These are phyloP conservation scores for Harlomillsia oculata DNA, from an alignment of 1,140 invertebrate genomes.

Conservation along the genomic window DNA sequence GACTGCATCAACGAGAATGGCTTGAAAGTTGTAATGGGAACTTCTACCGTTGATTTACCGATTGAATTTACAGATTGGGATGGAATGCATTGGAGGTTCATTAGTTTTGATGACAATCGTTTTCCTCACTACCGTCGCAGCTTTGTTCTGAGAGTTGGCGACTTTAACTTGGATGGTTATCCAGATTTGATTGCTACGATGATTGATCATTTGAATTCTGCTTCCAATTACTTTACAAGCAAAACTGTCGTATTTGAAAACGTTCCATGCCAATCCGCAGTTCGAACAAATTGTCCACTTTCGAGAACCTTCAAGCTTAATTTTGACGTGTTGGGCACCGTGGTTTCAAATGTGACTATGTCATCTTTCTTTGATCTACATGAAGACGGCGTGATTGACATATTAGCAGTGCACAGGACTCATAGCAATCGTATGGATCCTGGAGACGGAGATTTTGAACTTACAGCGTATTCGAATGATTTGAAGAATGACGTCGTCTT, in stretches of 20 bases:
- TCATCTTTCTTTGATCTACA: constrained; percentile 86
- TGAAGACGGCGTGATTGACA: constrained; percentile 69
- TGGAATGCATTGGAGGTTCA: not conserved
- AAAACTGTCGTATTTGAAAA: constrained; percentile 69
- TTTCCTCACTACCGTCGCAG: constrained; percentile 52
- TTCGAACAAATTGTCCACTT: not conserved
- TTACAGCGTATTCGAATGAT: constrained; percentile 71
- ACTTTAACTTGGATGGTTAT: constrained; percentile 92
- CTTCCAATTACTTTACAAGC: constrained; percentile 43
- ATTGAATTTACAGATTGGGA: not conserved
- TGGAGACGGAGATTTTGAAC: constrained; percentile 46
- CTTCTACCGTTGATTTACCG: no score
- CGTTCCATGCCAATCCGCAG: constrained; percentile 52
- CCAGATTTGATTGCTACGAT: constrained; percentile 79
- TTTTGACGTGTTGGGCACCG: constrained; percentile 56
- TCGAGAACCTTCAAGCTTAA: constrained; percentile 60
- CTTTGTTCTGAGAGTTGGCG: constrained; percentile 74
- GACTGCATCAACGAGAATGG: constrained; percentile 34
- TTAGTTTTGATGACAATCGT: not conserved
- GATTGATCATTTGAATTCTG: constrained; percentile 11
- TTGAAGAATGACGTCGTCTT: constrained; percentile 92
- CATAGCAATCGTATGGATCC: constrained; percentile 3
- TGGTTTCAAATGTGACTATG: constrained; percentile 48
- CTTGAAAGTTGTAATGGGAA: constrained; percentile 1
- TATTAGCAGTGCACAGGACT: constrained; percentile 58